Evolutionary conservation across 2,113 vertebrate genomes (phyloP).

Genomic region (Mugil cephalus): DNA sequence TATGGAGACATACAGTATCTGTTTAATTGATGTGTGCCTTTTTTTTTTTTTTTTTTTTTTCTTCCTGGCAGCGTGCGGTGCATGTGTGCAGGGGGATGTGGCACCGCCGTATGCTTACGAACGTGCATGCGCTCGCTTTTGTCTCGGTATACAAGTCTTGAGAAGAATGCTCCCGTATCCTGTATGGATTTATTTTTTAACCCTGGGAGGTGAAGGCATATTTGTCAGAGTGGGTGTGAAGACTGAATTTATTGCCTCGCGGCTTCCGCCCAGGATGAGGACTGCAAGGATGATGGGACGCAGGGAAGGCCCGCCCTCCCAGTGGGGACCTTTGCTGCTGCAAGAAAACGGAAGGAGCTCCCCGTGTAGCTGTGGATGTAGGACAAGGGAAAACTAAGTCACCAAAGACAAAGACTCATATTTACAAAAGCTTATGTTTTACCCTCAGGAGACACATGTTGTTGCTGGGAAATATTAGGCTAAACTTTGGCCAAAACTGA

Average conservation of each 20-base stretch:
- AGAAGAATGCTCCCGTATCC: slow-evolving; percentile 83
- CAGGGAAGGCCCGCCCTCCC: slow-evolving; percentile 82
- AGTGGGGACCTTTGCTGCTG: slow-evolving; percentile 81
- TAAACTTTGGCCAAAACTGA: slow-evolving; percentile 23
- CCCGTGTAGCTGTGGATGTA: slow-evolving; percentile 76
- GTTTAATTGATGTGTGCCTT: slow-evolving; percentile 33
- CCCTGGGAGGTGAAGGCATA: slow-evolving; percentile 75
- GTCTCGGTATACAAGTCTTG: slow-evolving; percentile 42
- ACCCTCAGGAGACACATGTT: not conserved
- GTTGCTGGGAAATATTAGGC: slow-evolving; percentile 41
- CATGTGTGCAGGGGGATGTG: slow-evolving; percentile 13
- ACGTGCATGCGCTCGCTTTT: slow-evolving; percentile 23
- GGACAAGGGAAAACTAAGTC: slow-evolving; percentile 69
- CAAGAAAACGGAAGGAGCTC: slow-evolving; percentile 83
- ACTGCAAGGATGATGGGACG: slow-evolving; percentile 76
- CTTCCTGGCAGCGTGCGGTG: slow-evolving; percentile 2
- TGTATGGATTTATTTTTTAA: slow-evolving; percentile 83
- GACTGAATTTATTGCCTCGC: slow-evolving; percentile 86
- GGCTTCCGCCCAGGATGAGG: slow-evolving; percentile 88
- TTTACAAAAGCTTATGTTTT: slow-evolving; percentile 31
- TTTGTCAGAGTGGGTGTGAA: slow-evolving; percentile 89
- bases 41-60: not conserved
- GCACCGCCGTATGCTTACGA: slow-evolving; percentile 7
- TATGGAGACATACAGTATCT: slow-evolving; percentile 53
- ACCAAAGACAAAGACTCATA: slow-evolving; percentile 15